Evolutionary conservation across 2,888 invertebrate genomes (phyloP).

Genomic region (Conus canariensis): DNA sequence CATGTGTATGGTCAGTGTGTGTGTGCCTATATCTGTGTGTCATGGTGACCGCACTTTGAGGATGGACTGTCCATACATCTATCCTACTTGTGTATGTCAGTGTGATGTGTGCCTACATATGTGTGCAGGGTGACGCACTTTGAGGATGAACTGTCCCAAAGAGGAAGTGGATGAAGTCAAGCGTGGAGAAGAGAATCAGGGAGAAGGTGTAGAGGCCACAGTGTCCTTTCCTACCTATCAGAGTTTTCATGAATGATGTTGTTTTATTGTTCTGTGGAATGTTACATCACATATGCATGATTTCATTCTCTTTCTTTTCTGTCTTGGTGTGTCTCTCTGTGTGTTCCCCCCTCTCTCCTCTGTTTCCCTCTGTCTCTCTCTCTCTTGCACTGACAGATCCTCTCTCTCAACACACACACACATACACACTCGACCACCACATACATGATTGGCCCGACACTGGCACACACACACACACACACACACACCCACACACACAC

Average conservation of each 20-base stretch:
- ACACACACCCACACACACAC: too few species aligned
- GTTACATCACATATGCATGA: too few species aligned
- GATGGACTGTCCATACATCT: neutral
- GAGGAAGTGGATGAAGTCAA: slow-evolving; percentile 70
- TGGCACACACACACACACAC: too few species aligned
- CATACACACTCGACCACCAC: too few species aligned
- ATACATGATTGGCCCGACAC: too few species aligned
- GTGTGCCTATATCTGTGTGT: neutral
- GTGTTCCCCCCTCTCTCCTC: too few species aligned
- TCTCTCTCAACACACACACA: too few species aligned
- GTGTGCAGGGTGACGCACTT: slow-evolving; percentile 68
- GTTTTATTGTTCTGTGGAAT: too few species aligned
- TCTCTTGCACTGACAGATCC: too few species aligned
- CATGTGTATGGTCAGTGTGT: neutral
- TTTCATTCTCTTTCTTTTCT: neutral
- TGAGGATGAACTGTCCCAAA: slow-evolving; percentile 66
- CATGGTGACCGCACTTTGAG: neutral
- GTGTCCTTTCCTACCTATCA: neutral
- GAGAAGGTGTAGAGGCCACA: slow-evolving; percentile 57
- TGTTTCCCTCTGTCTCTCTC: too few species aligned
- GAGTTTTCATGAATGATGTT: too few species aligned
- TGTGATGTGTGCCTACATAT: slow-evolving; percentile 11
- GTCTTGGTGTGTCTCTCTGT: neutral
- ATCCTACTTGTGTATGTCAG: neutral
- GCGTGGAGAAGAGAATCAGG: slow-evolving; percentile 64